A percentile compares a stretch with the other conserved stretches of the same genome.
These are phyloP conservation scores for Polyergus mexicanus DNA, from an alignment of 1,140 invertebrate species.

Conservation along the genomic window DNA sequence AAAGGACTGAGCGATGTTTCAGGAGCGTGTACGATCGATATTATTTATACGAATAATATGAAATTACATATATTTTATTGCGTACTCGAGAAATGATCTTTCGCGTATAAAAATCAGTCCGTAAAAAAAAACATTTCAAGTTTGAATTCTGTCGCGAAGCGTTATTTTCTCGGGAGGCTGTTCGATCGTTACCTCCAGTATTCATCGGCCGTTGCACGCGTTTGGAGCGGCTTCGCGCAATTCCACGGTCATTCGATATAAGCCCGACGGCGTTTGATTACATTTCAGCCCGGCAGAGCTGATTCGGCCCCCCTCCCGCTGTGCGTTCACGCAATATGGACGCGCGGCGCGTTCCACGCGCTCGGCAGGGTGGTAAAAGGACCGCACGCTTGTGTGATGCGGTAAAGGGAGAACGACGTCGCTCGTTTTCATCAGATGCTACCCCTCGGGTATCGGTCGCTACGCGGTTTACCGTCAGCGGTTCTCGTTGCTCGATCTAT, in stretches of 20 bases:
- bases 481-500: constrained; percentile 7
- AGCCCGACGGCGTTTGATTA: constrained; percentile 60
- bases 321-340: constrained; percentile 4
- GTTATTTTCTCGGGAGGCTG: constrained; percentile 5
- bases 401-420: constrained; percentile 45
- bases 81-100: not conserved
- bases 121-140: not conserved
- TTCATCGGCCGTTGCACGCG: constrained; percentile 24
- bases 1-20: not conserved
- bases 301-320: constrained; percentile 31
- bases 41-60: no score
- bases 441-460: constrained; percentile 39
- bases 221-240: not conserved
- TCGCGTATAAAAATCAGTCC: not conserved
- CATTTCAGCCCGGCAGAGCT: constrained; percentile 41
- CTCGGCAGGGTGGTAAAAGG: constrained; percentile 33
- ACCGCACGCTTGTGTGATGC: constrained; percentile 25
- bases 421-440: constrained; percentile 51
- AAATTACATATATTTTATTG: no score
- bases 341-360: not conserved
- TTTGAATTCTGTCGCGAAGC: not conserved
- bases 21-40: not conserved
- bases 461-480: constrained; percentile 16
- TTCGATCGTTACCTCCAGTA: not conserved
- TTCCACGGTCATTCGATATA: constrained; percentile 57